phyloP scores from a whole-genome alignment of 2,888 invertebrate genomes.

The Drosophila melanosoma region DNA sequence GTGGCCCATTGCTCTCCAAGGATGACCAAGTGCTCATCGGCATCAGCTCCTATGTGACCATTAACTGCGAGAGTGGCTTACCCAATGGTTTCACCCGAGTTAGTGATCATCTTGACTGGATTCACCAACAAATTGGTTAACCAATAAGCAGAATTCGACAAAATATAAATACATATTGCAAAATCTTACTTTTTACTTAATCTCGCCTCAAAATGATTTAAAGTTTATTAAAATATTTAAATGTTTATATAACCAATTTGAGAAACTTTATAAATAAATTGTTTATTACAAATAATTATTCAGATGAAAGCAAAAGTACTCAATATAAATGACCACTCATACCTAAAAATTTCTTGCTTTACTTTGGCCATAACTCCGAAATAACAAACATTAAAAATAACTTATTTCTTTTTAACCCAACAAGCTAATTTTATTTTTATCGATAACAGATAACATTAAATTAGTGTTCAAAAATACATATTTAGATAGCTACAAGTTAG shows the following conservation, averaged over 20 bases:
- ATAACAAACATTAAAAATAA: neutral
- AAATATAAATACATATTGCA: neutral
- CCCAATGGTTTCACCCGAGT: conserved; percentile 55
- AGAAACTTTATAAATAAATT: too few relatives aligned
- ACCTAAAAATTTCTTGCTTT: too few relatives aligned
- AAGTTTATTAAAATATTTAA: too few relatives aligned
- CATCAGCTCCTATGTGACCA: conserved; percentile 45
- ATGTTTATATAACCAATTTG: too few relatives aligned
- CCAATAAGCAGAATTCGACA: neutral
- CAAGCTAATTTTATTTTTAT: neutral
- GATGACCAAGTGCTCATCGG: conserved; percentile 20
- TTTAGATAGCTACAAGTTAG: neutral
- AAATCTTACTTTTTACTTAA: neutral
- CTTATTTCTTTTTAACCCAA: neutral
- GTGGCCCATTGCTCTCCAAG: neutral
- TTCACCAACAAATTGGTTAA: conserved; percentile 11
- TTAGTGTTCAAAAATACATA: neutral
- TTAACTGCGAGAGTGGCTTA: conserved; percentile 21
- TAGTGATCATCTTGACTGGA: conserved; percentile 55
- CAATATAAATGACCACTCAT: too few relatives aligned
- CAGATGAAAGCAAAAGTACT: too few relatives aligned
- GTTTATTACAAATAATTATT: too few relatives aligned
- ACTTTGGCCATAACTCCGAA: neutral
- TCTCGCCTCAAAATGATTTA: too few relatives aligned
- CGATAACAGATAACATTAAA: neutral